Base-by-base conservation (phyloP, 2,797 vertebrate genomes). In the Simalia tracyae region DNA sequence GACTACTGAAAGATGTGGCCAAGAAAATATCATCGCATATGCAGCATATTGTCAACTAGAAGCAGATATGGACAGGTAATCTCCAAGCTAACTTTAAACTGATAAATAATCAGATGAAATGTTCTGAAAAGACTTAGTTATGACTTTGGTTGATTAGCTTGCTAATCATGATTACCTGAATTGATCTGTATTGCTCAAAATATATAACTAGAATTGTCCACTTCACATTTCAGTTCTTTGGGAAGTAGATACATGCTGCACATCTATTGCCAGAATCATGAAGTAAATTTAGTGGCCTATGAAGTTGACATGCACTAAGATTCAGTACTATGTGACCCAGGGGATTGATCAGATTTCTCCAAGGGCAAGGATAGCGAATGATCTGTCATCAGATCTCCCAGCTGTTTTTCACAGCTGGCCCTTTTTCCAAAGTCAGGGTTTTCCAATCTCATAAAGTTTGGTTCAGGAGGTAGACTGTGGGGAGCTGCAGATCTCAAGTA, bases 1-100 rank as follows among this genome's bases (percentile, higher is more conserved):
- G 96, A 98, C 98, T 64, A 99, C 99, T 0, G 98, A 99, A 93
- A 98, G 99, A 54, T 99, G 99, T 87, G 98, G 98, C 36, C 98
- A 99, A 94, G 99, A 99, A 96, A 99, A 99, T 94, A 99, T 99
- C 50, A 99, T 99, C 92, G 99, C 99, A 0, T 99, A 99, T 5
- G 99, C 99, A 68, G 99, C 99, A 3, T 99, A 99, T 96, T 99
- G 99, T 96, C 99, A 99, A n/a, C 98, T 99, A 96, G 99, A 99
- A 97, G 98, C 98, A 19, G 97, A 98, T 96, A 98, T 98, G 95
- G 99, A 99, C 98, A 98, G 99, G 99, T 98, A 95, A 97, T 92
- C 10, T 72, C n/a, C 68, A 90, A 6, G 81, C 54, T 86, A 88
- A 81, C 1, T 57, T 9, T 12, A 17, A 81, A 54, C 87, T 86